Evolutionary conservation across 2,888 invertebrate genomes (phyloP), one percentile per base, ranked within the genome.

Genomic region (Heliconius hortense): DNA sequence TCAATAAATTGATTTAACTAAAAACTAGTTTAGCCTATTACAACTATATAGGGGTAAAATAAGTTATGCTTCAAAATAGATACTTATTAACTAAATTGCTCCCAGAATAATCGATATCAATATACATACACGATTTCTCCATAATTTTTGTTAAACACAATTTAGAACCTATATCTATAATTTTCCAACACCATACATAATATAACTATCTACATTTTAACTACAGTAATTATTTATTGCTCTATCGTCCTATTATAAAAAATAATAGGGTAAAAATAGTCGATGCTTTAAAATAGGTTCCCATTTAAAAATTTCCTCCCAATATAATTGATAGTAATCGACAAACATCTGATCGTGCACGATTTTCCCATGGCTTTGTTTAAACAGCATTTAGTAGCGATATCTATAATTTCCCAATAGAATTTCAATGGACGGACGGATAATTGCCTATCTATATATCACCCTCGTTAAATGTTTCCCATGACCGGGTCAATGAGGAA

Each of bases 381-480:
- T 77, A 76, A 77, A 76, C 80, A 80, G 78, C 80, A 82, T 83
- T 83, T 82, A 82, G 82, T 62, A 75, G 62, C 80, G 82, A 82
- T 82, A 84, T 82, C 84, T 82, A 82, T 86, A 86, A 88, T 89
- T 87, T 86, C 79, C 84, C 86, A 85, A 85, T 86, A 84, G 78
- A 79, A 78, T 74, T 68, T 84, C 81, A 85, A 86, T 84, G 75
- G 72, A 60, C 82, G 85, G 88, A 86, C 84, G 89, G 89, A 90
- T 93, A 93, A 90, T 91, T 89, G 88, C 82, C 86, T 89, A 90
- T 91, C 89, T 82, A 80, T 87, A 85, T 86, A 89, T 87, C 90
- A 87, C 92, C 90, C 92, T 89, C 82, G 90, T 90, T 91, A 90
- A 90, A 89, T 84, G 87, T 91, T 89, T 93, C 92, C 91, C 94